A percentile compares a stretch with the other conserved stretches of the same genome.
These are phyloP conservation scores for Kryphioiulus occultus DNA, from an alignment of 2,888 invertebrate species.

Conservation along the genomic window DNA sequence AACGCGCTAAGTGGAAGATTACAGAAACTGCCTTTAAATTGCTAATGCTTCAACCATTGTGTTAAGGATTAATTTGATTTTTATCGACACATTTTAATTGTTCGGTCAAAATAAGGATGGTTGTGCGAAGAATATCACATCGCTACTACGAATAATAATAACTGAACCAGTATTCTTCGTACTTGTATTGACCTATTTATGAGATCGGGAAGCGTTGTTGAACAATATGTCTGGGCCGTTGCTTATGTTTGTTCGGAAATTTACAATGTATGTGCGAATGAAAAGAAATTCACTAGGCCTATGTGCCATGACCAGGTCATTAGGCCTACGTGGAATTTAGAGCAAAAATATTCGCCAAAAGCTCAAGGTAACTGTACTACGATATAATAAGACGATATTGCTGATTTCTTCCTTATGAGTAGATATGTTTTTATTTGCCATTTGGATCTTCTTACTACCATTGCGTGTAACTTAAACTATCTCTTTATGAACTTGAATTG, in stretches of 20 bases:
- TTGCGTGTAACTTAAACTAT: too few relatives aligned
- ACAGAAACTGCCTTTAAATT: background rate
- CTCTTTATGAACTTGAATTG: too few relatives aligned
- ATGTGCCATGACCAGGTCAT: conserved; percentile 27
- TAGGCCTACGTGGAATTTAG: conserved; percentile 12
- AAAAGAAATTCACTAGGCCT: conserved; percentile 40
- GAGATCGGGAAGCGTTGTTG: background rate
- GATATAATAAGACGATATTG: background rate
- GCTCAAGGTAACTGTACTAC: conserved; percentile 29
- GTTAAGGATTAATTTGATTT: background rate
- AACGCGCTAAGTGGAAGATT: background rate
- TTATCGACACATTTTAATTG: conserved; percentile 11
- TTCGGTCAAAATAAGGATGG: background rate
- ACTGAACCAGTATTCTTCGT: background rate
- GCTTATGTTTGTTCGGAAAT: background rate
- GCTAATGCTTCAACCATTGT: background rate
- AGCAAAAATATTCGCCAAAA: background rate
- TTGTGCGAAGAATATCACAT: background rate
- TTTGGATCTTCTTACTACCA: background rate
- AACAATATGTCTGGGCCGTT: conserved; percentile 39
- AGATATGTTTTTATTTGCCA: background rate
- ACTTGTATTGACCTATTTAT: conserved; percentile 9
- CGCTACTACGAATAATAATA: background rate
- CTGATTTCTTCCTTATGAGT: background rate
- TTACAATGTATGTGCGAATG: conserved; percentile 29